Evolutionary conservation across 2,113 vertebrate species (phyloP), one percentile per base, ranked within the genome.

Genomic region (Rattus norvegicus): DNA sequence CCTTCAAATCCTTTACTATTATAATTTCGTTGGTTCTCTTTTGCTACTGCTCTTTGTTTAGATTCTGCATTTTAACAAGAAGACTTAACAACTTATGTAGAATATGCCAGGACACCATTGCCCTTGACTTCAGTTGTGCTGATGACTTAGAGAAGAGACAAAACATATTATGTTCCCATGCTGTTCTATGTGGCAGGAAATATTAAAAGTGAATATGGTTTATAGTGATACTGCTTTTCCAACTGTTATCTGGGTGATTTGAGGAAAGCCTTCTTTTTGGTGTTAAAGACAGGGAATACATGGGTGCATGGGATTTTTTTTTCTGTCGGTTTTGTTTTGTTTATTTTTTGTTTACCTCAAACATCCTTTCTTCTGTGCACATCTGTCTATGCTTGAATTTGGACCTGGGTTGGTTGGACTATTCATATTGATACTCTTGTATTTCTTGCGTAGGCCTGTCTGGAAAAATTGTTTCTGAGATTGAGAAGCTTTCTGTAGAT

Each of bases 381-480:
- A 54, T 79, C 4, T 36, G 5, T 87, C 28, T 86, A 39, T 92
- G 30, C 30, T 88, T 95, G 7, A 84, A 49, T 90, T 72, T 59
- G 76, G 39, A 80, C 43, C 72, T 96, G 54, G 54, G 61, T 81
- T 77, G 79, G 6, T 43, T 17, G 28, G 56, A 88, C 85, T 92
- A 61, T 17, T 89, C 13, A 39, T 59, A 47, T 3, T 61, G 22
- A 67, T 76, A 79, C 69, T 94, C 93, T 77, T 63, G 28, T 22
- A n/a, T 79, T 89, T 69, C 22, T 95, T 76, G 19, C 7, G 39
- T 72, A 83, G 47, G 79, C 69, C 67, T 77, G 33, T 56, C 3
- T 92, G 75, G 91, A 86, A 95, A 22, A 10, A 79, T 47, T 63
- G 5, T 91, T 96, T 98, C 56, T 7, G 7, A 94, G 88, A 12